Evolutionary conservation across 2,113 vertebrate species (phyloP), one percentile per base, ranked within the genome.

Genomic region (Sterrhoptilus dennistouni): DNA sequence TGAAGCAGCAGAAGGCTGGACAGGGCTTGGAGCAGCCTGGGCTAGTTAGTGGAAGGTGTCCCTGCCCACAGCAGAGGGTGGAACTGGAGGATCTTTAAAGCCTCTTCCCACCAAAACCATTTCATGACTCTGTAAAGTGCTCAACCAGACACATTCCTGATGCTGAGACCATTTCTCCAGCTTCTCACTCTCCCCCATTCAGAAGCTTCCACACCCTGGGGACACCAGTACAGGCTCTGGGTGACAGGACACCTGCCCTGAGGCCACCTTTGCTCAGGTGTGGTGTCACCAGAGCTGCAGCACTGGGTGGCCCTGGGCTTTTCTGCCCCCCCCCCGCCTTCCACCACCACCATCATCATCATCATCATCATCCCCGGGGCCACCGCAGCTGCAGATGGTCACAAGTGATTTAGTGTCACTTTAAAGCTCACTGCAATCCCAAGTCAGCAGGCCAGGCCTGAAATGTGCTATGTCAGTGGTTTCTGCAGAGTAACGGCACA

Each of bases 401-500:
- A 65, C 52, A 24, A 81, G 72, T 65, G 53, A 84, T 70, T 84
- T 25, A 63, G 72, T 40, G 15, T 33, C 78, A 23, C 88, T 83
- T 80, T 38, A 68, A 65, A 77, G 75, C 79, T 63, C 11, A 2
- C 50, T 81, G 83, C 81, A 78, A 42, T 66, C 57, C 82, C 35
- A 77, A 93, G 52, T 57, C 90, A 90, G 52, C 11, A 75, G 44
- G 52, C 64, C 80, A 78, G 74, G 72, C 68, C 87, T 91, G 33
- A 54, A 85, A 76, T 22, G 77, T 42, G 57, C 8, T 38, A 23
- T 57, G 63, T 71, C 91, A 69, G 59, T 57, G 69, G 57, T 91
- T 96, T 95, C 36, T 75, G 85, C 72, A 90, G 69, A 91, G 63
- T 91, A 94, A 87, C 20, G 1, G 75, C 74, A n/a, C 78, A 87